A percentile compares a stretch with the other conserved stretches of the same genome.
These are phyloP conservation scores for Butorides virescens DNA, from an alignment of 2,113 vertebrate species.

Conservation along the genomic window DNA sequence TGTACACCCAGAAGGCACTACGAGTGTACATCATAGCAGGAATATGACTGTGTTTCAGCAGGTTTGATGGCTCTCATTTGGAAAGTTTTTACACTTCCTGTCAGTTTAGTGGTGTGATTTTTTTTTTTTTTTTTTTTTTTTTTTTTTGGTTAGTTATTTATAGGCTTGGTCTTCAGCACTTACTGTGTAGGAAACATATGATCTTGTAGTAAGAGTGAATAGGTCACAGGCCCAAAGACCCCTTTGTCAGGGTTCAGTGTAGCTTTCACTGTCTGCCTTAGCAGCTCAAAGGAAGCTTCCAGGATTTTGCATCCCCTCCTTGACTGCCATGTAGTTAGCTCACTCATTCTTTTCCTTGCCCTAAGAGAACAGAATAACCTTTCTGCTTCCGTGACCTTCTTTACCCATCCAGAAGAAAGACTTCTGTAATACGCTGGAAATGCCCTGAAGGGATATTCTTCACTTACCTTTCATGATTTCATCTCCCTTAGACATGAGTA, in stretches of 20 bases:
- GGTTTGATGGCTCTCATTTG: not conserved
- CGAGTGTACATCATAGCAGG: not conserved
- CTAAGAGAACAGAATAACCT: not conserved
- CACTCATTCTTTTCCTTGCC: not conserved
- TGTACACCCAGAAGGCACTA: not conserved
- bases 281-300: not conserved
- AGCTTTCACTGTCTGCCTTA: not conserved
- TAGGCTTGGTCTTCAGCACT: constrained; percentile 1
- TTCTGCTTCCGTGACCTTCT: not conserved
- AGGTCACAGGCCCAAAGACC: not conserved
- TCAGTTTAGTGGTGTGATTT: constrained; percentile 25
- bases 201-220: not conserved
- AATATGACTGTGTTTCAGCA: not conserved
- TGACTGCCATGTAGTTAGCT: not conserved
- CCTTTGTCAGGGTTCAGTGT: not conserved
- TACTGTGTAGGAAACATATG: not conserved
- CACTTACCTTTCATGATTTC: not conserved
- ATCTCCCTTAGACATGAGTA: not conserved
- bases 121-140: not conserved
- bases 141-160: constrained; percentile 24
- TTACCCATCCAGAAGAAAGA: not conserved
- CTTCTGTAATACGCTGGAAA: not conserved
- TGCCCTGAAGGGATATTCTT: not conserved
- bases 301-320: not conserved
- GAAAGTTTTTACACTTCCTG: constrained; percentile 49